Evolutionary conservation across 1,140 invertebrate genomes (phyloP).

Genomic region (Drosophila ambigua): DNA sequence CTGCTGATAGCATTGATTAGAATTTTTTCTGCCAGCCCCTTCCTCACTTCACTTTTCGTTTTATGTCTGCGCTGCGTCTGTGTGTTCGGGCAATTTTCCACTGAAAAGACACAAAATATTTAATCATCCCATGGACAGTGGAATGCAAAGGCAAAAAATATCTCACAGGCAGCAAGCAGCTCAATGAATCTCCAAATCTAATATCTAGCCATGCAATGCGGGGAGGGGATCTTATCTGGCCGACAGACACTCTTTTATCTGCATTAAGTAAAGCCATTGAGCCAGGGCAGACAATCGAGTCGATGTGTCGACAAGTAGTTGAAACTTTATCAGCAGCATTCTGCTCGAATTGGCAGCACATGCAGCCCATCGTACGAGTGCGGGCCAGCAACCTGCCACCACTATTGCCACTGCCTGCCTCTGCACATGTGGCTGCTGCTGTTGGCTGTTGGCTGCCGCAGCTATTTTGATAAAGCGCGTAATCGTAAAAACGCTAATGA

Average conservation of each 20-base stretch:
- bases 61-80: conserved; percentile 10
- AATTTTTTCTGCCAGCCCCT: conserved; percentile 50
- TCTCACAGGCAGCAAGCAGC: too few species aligned
- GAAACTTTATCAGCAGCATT: too few species aligned
- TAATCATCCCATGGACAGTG: conserved; percentile 51
- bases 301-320: conserved; percentile 21
- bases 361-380: conserved; percentile 6
- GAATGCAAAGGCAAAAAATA: background rate
- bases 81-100: conserved; percentile 43
- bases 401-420: conserved; percentile 22
- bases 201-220: too few species aligned
- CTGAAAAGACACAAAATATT: conserved; percentile 60
- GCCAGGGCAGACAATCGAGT: too few species aligned
- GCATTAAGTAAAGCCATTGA: background rate
- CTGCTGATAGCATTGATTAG: conserved; percentile 67
- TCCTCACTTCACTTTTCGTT: conserved; percentile 48
- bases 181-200: too few species aligned
- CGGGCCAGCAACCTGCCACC: conserved; percentile 28
- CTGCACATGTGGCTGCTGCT: conserved; percentile 18
- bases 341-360: background rate
- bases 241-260: too few species aligned
- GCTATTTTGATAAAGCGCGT: conserved; percentile 76
- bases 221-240: too few species aligned
- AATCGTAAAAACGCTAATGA: conserved; percentile 78
- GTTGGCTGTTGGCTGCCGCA: conserved; percentile 26